Conservation (phyloP, 2,888 invertebrate species). For the Pinctada fucata region DNA sequence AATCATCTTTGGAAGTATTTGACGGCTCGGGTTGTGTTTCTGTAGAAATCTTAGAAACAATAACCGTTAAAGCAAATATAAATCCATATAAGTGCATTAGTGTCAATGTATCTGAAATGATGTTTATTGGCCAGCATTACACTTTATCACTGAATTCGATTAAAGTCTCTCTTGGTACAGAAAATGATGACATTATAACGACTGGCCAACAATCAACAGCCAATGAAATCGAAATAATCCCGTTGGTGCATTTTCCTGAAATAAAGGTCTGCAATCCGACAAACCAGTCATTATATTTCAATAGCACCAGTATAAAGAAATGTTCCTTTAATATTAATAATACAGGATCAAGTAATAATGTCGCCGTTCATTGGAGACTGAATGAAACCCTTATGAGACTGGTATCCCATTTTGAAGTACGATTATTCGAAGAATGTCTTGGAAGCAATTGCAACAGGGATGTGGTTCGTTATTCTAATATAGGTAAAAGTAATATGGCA, state of each 20-base stretch:
- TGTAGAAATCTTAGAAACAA: background rate
- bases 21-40: slow-evolving; percentile 23
- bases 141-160: background rate
- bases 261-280: background rate
- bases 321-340: background rate
- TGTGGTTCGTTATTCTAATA: background rate
- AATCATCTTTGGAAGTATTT: slow-evolving; percentile 6
- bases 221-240: background rate
- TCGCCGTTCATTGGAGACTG: background rate
- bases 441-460: background rate
- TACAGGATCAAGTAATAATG: background rate
- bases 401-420: slow-evolving; percentile 1
- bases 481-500: background rate
- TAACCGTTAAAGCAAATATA: background rate
- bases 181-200: background rate
- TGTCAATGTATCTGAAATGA: background rate
- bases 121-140: background rate
- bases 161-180: background rate
- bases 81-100: background rate
- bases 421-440: background rate
- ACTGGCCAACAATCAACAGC: background rate
- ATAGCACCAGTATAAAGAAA: background rate
- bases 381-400: background rate
- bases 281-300: background rate
- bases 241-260: background rate